Evolutionary conservation across 2,113 vertebrate genomes (phyloP), one percentile per base, ranked within the genome.

Genomic region (Colinus virginianus): DNA sequence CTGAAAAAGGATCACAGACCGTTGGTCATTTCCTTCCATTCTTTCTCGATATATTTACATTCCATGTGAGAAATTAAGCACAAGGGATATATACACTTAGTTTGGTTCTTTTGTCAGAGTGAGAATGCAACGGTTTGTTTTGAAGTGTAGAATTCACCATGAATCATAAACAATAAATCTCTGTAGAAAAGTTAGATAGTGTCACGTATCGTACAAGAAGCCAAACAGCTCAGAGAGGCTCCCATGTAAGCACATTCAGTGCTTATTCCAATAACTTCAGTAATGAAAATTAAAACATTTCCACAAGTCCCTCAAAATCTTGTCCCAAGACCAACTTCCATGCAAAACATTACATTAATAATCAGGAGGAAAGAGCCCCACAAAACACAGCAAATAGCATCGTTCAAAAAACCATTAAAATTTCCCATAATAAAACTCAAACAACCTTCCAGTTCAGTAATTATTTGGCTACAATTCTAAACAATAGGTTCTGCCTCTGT

Each of bases 381-480:
- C 38, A 7, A 13, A 3, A 38, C 26, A 21, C 0, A 61, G 13
- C 18, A 86, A 77, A 71, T 7, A 36, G 6, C 15, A 72, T 13
- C 36, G 32, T 15, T 88, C 42, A 94, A 78, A 6, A 28, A 56
- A 43, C 82, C 36, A 84, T 88, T 84, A 84, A 30, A 16, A 71
- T 66, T 71, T 68, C 55, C 49, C 26, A 46, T 28, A 51, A 79
- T 48, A 49, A 85, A 70, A 91, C 10, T 46, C 70, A 95, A 80
- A 70, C 12, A 20, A 42, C 4, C 10, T 88, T 88, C 23, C 13
- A 53, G 20, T 84, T 86, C 71, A 78, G 58, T 58, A 82, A 72
- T 91, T 87, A 82, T 77, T 87, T 88, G 48, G 26, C 67, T 78
- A 21, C 90, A 89, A 78, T 80, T 80, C 86, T 83, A 88, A 95